These are phyloP conservation scores for Oncorhynchus clarkii DNA, from an alignment of 2,113 vertebrate genomes.

Conservation along the genomic window DNA sequence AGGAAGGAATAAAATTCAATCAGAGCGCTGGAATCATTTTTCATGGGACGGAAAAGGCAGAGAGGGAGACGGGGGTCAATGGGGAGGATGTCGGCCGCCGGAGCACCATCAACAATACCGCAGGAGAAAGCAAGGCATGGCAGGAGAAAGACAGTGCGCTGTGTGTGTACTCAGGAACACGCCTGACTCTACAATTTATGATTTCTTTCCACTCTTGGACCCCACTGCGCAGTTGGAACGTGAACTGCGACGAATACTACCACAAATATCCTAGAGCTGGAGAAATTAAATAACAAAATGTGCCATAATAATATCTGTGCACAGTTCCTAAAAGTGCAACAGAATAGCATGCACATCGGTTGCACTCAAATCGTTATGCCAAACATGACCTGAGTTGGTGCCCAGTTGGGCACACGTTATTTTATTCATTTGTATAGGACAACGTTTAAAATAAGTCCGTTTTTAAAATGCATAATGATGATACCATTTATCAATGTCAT, in stretches of 20 bases:
- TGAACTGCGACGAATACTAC: background rate
- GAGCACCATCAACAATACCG: constrained; percentile 64
- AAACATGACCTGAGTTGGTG: no score
- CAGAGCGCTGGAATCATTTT: constrained; percentile 82
- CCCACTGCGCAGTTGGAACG: constrained; percentile 1
- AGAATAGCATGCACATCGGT: no score
- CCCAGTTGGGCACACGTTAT: no score
- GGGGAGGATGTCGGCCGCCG: constrained; percentile 75
- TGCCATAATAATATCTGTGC: background rate
- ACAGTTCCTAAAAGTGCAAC: background rate
- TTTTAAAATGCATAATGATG: no score
- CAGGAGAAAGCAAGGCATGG: constrained; percentile 21
- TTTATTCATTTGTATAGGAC: no score
- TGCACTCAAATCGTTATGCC: no score
- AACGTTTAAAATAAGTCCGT: no score
- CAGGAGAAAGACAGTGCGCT: background rate
- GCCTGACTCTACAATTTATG: background rate
- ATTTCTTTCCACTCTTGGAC: constrained; percentile 1
- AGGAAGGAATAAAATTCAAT: constrained; percentile 90
- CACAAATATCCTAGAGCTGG: background rate
- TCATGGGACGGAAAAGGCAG: constrained; percentile 80
- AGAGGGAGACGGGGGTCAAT: constrained; percentile 74
- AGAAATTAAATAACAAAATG: background rate
- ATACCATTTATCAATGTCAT: no score
- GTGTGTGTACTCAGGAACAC: constrained; percentile 7